Base-by-base conservation (phyloP, 2,888 invertebrate genomes). In the Chrysomela aeneicollis region DNA sequence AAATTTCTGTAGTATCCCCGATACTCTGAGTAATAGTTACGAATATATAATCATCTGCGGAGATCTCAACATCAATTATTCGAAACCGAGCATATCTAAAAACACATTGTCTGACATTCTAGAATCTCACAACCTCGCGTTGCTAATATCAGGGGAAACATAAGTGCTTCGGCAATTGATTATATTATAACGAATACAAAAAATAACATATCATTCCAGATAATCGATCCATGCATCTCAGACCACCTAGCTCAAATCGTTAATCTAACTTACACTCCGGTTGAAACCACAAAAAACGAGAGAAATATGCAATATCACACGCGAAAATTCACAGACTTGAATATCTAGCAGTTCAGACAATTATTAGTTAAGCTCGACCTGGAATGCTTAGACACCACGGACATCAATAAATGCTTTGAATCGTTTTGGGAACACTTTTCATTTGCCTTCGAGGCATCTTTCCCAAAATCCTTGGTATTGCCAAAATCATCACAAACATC, bases 401-500 rank as follows among this genome's bases (percentile, higher is more conserved):
- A 49, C 17, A 17, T 49, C n/a, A 22, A 51, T 12, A 1, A 51
- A 15, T 22, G 12, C 26, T 51, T 51, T 26, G 51, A 22, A 51
- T 12, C 1, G 5, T 51, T 51, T 12, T 51, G 51, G 22, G 51
- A 51, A 22, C 51, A 51, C 22, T 51, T 51, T 26, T 51, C 22
- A n/a, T 51, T 22, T 19, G 51, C 22, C 21, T 51, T 51, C 12
- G 51, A 51, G 19, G 51, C 51, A 22, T 51, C 22, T 6, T 51
- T 51, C 10, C 51, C 51, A 21, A 51, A 51, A 51, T 15, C 9
- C n/a, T 2, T 22, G 12, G 12, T n/a, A 12, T 19, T 6, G 21
- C 1, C 12, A 8, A 51, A 22, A 9, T 12, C n/a, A 21, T 21
- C 22, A 6, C 12, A 10, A 51, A 22, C 12, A 51, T 15, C 51